Evolutionary conservation across 2,113 vertebrate genomes (phyloP), one percentile per base, ranked within the genome.

Genomic region (Pseudopodoces humilis): DNA sequence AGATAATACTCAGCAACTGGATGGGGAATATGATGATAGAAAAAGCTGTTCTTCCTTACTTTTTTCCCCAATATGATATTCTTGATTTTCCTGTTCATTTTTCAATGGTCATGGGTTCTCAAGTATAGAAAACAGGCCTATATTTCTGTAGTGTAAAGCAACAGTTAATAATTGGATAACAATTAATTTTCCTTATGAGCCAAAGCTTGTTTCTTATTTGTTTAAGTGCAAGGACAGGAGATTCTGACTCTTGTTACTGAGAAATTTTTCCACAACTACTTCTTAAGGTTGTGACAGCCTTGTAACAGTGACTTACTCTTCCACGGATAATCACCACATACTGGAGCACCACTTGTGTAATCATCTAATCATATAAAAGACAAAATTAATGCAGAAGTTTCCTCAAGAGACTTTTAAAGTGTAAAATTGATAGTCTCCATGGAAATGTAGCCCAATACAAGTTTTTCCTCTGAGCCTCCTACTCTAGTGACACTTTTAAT

Each of bases 311-410:
- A 76, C 68, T 90, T 91, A 65, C 7, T 78, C 12, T 72, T 93
- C 52, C 55, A 83, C 0, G 0, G 33, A 74, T 83, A 91, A 87
- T 77, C 63, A 72, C 28, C 28, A 70, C 9, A 62, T 21, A 65
- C 10, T 67, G 31, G 63, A 85, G 74, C n/a, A 83, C 11, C 15
- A 72, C 59, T 90, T 74, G 43, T 39, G 33, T 63, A 93, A 95
- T 83, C 59, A 87, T 65, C 27, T 91, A 79, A 94, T 83, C 67
- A 79, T 33, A 37, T 56, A 83, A 90, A 85, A 81, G 33, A 74
- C 33, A 81, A 90, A 94, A 90, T 37, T 71, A 91, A 91, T 58
- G 56, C 28, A 92, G 21, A 93, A 75, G 3, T 74, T 93, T 83
- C 64, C 82, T 95, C 78, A 74, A 74, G 64, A 87, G 43, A 81